These are phyloP conservation scores for Cromileptes altivelis DNA, from an alignment of 2,113 vertebrate genomes.

Conservation along the genomic window DNA sequence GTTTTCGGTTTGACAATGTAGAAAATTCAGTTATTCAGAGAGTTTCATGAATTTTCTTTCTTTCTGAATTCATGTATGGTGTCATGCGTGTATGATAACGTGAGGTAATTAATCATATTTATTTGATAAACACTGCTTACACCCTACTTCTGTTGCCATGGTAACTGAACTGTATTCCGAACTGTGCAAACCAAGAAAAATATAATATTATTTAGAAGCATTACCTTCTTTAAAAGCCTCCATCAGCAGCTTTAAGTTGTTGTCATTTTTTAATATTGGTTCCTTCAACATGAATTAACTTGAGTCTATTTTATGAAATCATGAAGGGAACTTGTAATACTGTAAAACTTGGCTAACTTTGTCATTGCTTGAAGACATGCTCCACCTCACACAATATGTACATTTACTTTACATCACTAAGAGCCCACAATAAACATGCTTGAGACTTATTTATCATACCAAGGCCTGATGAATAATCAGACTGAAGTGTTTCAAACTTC, in stretches of 20 bases:
- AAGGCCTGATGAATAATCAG: neutral
- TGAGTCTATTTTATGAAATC: neutral
- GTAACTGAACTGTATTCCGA: slow-evolving; percentile 10
- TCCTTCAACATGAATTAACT: neutral
- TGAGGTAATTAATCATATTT: neutral
- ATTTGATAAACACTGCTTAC: neutral
- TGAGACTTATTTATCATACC: neutral
- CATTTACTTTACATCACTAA: neutral
- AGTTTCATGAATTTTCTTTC: neutral
- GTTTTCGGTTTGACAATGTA: too few species aligned
- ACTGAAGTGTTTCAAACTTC: neutral
- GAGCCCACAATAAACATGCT: neutral
- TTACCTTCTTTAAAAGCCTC: neutral
- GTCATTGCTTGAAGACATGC: neutral
- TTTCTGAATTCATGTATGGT: neutral
- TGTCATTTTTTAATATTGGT: too few species aligned
- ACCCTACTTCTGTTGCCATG: neutral
- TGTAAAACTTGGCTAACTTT: neutral
- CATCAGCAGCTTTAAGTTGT: neutral
- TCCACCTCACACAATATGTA: too few species aligned
- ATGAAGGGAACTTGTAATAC: neutral
- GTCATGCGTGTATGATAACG: too few species aligned
- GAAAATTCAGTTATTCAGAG: neutral
- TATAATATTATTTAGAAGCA: too few species aligned
- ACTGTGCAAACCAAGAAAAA: too few species aligned